Conservation (phyloP, 2,113 vertebrate species). For the Piprites chloris region DNA sequence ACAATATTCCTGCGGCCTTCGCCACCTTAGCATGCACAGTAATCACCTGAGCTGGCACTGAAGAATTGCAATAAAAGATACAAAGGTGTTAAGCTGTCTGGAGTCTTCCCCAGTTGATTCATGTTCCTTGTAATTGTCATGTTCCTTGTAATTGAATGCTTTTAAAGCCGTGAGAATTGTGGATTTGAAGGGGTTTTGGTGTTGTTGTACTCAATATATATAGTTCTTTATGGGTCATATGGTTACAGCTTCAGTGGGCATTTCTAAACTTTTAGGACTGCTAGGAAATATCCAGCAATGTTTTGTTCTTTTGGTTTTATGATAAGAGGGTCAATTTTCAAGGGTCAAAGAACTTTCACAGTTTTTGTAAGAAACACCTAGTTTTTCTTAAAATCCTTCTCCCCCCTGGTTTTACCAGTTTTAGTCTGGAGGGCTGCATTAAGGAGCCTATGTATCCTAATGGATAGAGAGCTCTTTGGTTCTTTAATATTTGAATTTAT, state of each 20-base stretch:
- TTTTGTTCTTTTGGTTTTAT: background rate
- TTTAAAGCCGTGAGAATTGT: background rate
- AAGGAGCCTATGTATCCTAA: too few species aligned
- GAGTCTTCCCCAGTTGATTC: background rate
- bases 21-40: background rate
- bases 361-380: background rate
- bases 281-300: background rate
- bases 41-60: background rate
- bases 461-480: background rate
- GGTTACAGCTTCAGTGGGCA: background rate
- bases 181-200: background rate
- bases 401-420: background rate
- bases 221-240: background rate
- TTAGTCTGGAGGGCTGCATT: background rate
- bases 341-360: background rate
- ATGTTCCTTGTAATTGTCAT: conserved; percentile 17
- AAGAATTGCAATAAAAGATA: conserved; percentile 26
- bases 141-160: conserved; percentile 31
- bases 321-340: background rate
- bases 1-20: background rate
- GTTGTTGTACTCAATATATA: background rate
- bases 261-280: background rate
- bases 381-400: background rate
- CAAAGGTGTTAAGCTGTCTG: conserved; percentile 18
- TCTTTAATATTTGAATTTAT: background rate